phyloP scores from a whole-genome alignment of 2,113 vertebrate genomes.

The Hiodon alosoides region DNA sequence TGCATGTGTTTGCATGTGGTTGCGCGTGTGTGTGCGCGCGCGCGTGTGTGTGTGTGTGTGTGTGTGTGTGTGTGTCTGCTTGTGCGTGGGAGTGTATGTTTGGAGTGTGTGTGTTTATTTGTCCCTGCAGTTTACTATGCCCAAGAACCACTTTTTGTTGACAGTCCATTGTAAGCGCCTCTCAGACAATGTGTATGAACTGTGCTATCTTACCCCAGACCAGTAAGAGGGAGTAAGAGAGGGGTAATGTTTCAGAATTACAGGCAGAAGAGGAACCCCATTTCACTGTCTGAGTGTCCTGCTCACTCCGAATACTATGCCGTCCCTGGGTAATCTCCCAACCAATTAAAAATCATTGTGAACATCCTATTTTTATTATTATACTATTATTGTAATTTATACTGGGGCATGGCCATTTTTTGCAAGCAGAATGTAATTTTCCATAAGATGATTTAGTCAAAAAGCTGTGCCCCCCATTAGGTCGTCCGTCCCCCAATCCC shows the following conservation, averaged over 20 bases:
- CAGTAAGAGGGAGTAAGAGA: neutral
- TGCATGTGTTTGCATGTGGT: slow-evolving; percentile 5
- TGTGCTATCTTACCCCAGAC: too few species aligned
- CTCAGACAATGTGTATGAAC: too few species aligned
- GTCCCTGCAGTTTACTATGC: neutral
- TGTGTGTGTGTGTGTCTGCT: neutral
- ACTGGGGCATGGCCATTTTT: slow-evolving; percentile 62
- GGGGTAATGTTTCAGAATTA: slow-evolving; percentile 20
- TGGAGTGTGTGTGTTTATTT: neutral
- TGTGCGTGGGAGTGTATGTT: too few species aligned
- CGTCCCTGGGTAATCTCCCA: too few species aligned
- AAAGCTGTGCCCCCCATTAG: slow-evolving; percentile 59
- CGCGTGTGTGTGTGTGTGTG: neutral
- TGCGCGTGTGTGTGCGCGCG: slow-evolving; percentile 11
- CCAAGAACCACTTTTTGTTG: too few species aligned
- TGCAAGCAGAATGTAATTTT: slow-evolving; percentile 76
- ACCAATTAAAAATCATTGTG: slow-evolving; percentile 24
- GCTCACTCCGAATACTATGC: too few species aligned
- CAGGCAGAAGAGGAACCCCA: slow-evolving; percentile 43
- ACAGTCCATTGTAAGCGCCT: too few species aligned
- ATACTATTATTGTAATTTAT: slow-evolving; percentile 41
- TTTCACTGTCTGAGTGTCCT: too few species aligned
- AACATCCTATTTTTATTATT: slow-evolving; percentile 52
- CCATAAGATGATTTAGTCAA: slow-evolving; percentile 71
- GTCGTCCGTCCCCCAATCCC: slow-evolving; percentile 37